These are phyloP conservation scores for Norana najaformis DNA, from an alignment of 2,888 invertebrate species.

Conservation along the genomic window DNA sequence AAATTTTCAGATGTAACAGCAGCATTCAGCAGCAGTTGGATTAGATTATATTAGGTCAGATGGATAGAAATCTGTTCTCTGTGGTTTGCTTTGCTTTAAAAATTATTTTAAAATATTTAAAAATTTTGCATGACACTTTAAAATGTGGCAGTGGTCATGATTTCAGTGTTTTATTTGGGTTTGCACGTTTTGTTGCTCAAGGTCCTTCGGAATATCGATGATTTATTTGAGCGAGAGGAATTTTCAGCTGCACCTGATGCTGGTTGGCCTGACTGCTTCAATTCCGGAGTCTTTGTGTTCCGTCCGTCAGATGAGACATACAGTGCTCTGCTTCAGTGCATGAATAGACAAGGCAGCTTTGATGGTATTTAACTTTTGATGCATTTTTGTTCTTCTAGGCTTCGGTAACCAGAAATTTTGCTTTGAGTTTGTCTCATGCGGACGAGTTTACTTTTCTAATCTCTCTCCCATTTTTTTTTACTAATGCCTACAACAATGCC, in stretches of 20 bases:
- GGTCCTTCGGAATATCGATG: slow-evolving; percentile 94
- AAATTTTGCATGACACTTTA: no score
- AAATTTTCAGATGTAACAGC: background rate
- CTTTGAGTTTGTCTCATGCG: background rate
- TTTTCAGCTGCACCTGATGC: slow-evolving; percentile 92
- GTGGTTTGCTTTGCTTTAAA: background rate
- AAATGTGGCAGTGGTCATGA: no score
- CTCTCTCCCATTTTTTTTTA: background rate
- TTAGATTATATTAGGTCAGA: no score
- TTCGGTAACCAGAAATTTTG: background rate
- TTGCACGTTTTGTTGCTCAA: slow-evolving; percentile 59
- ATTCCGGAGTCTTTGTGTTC: slow-evolving; percentile 96
- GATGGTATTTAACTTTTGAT: slow-evolving; percentile 76
- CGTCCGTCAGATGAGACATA: slow-evolving; percentile 86
- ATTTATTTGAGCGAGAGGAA: slow-evolving; percentile 93
- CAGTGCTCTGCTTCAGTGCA: slow-evolving; percentile 77
- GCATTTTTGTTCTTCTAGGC: background rate
- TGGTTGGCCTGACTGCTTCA: slow-evolving; percentile 99
- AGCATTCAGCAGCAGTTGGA: no score
- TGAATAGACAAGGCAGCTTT: slow-evolving; percentile 86
- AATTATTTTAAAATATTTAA: no score
- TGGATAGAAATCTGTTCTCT: no score
- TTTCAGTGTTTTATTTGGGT: background rate
- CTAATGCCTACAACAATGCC: no score
- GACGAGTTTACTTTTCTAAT: background rate